phyloP scores from a whole-genome alignment of 2,888 invertebrate species.

The Cerceris rybyensis region DNA sequence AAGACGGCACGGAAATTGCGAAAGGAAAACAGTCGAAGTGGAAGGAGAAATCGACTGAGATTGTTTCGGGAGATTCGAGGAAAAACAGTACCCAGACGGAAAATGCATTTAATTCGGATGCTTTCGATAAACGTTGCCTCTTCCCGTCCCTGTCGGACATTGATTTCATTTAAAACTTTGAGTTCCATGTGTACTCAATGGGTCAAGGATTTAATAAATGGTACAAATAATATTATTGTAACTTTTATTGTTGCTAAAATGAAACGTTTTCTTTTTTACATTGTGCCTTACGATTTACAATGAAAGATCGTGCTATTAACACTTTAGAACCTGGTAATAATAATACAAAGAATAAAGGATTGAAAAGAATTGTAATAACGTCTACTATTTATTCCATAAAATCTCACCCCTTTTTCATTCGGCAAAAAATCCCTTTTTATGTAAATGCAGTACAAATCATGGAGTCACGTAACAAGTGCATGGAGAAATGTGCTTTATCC shows the following conservation, averaged over 20 bases:
- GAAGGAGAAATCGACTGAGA: conserved; percentile 2
- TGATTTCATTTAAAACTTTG: too few species aligned
- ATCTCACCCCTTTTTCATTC: background rate
- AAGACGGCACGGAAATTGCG: conserved; percentile 24
- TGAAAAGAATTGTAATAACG: background rate
- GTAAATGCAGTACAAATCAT: background rate
- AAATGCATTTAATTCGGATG: conserved; percentile 10
- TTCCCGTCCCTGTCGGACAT: background rate
- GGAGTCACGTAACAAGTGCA: background rate
- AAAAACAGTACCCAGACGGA: conserved; percentile 6
- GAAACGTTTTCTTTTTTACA: too few species aligned
- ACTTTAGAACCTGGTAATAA: too few species aligned
- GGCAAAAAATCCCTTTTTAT: too few species aligned
- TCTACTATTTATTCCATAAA: background rate
- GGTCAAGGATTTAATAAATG: too few species aligned
- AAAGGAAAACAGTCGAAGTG: conserved; percentile 4
- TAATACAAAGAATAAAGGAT: too few species aligned
- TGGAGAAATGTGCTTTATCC: background rate
- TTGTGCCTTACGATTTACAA: too few species aligned
- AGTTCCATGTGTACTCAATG: too few species aligned
- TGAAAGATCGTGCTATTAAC: too few species aligned
- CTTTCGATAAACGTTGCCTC: conserved; percentile 14
- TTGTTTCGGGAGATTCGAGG: conserved; percentile 21
- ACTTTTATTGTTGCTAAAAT: too few species aligned
- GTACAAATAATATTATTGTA: too few species aligned